Evolutionary conservation across 2,888 invertebrate genomes (phyloP).

Genomic region (Agapostemon virescens): DNA sequence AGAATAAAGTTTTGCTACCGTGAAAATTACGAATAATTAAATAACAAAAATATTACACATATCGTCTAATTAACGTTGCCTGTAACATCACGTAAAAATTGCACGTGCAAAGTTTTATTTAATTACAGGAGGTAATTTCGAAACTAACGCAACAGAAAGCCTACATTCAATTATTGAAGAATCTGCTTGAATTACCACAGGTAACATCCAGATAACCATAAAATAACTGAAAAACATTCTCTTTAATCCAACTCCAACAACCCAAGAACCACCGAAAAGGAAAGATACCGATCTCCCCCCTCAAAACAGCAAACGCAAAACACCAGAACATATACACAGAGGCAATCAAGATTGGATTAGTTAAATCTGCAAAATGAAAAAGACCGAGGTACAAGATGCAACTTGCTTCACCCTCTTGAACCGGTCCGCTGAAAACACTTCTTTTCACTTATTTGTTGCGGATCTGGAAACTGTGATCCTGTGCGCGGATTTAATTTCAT

Average conservation of each 20-base stretch:
- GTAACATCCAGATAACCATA: constrained; percentile 4
- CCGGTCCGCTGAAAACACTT: not conserved
- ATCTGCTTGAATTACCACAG: not conserved
- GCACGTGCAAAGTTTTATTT: too few species aligned
- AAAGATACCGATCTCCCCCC: not conserved
- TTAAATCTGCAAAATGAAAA: not conserved
- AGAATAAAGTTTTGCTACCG: not conserved
- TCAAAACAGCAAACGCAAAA: not conserved
- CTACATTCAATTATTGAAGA: not conserved
- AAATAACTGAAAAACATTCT: constrained; percentile 6
- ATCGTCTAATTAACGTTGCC: not conserved
- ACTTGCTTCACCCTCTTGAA: not conserved
- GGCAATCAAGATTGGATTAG: constrained; percentile 9
- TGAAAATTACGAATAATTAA: not conserved
- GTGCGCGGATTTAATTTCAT: not conserved
- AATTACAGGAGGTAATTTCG: too few species aligned
- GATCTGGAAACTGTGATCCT: not conserved
- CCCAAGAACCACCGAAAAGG: not conserved
- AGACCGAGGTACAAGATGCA: not conserved
- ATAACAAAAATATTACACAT: not conserved
- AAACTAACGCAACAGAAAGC: not conserved
- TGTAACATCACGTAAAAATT: not conserved
- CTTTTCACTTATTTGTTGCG: constrained; percentile 22
- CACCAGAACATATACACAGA: constrained; percentile 1
- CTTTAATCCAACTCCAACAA: not conserved